Percentiles rank a stretch among this genome's conserved stretches.
Evolutionary conservation across 2,113 vertebrate genomes (phyloP).

Genomic region (Panthera tigris): DNA sequence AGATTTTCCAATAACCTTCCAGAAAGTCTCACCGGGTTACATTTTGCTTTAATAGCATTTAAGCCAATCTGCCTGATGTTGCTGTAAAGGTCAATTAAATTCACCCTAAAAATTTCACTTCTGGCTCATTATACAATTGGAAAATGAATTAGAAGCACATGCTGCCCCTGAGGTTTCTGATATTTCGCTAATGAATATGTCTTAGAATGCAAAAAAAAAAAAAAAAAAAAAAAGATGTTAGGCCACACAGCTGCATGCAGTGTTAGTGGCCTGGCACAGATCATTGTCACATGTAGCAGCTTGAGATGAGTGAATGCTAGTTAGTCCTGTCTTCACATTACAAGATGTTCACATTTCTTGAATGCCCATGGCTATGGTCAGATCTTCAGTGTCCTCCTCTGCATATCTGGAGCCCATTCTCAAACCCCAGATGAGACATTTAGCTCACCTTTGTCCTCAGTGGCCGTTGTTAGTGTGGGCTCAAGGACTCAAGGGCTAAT

Average conservation of each 20-base stretch:
- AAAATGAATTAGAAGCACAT: conserved; percentile 88
- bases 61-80: conserved; percentile 88
- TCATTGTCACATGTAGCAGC: background rate
- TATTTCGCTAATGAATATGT: conserved; percentile 87
- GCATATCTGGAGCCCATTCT: background rate
- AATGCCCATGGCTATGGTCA: background rate
- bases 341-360: background rate
- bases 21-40: conserved; percentile 85
- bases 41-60: conserved; percentile 86
- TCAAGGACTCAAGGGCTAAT: background rate
- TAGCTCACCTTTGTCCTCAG: background rate
- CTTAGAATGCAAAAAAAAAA: conserved; percentile 73
- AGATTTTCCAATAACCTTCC: conserved; percentile 81
- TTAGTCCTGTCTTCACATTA: background rate
- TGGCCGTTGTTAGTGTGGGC: background rate
- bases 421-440: background rate
- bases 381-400: background rate
- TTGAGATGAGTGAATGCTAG: background rate
- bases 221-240: background rate
- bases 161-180: conserved; percentile 87
- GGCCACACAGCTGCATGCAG: background rate
- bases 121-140: conserved; percentile 88
- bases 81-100: conserved; percentile 91
- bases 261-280: background rate
- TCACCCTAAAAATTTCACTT: conserved; percentile 89